These are phyloP conservation scores for Hylaeus anthracinus DNA, from an alignment of 1,140 invertebrate genomes.

Conservation along the genomic window DNA sequence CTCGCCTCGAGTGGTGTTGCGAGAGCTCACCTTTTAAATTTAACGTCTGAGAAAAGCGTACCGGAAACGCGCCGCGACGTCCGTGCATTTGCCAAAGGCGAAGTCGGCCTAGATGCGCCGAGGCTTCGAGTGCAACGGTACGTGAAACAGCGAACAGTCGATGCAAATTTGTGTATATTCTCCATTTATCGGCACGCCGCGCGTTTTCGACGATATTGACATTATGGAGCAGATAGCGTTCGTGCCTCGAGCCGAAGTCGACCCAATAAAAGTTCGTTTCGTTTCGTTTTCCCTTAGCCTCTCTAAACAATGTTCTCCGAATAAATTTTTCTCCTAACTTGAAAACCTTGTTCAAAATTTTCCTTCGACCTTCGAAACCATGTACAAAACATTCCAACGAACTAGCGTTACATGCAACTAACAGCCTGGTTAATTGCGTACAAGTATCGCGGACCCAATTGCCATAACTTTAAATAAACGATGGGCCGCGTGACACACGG, in stretches of 20 bases:
- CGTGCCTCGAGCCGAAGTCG: neutral
- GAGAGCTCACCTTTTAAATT: neutral
- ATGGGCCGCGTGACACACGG: too few species aligned
- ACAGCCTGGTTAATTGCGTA: too few species aligned
- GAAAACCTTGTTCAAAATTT: too few species aligned
- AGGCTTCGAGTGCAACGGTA: neutral
- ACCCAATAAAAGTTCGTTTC: neutral
- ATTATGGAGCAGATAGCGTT: neutral
- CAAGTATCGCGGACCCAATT: too few species aligned
- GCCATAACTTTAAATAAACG: neutral
- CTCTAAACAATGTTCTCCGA: too few species aligned
- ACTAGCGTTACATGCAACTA: too few species aligned
- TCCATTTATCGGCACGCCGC: neutral
- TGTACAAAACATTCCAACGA: too few species aligned
- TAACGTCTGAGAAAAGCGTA: neutral
- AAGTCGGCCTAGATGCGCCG: neutral
- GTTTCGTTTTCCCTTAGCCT: neutral
- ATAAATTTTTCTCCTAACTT: too few species aligned
- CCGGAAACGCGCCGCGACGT: neutral
- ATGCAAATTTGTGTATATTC: neutral
- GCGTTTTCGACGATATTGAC: slow-evolving; percentile 4
- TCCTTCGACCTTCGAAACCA: too few species aligned
- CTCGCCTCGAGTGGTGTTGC: neutral
- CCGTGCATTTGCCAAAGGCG: neutral
- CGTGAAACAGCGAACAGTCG: neutral